These are phyloP conservation scores for Tyto alba DNA, from an alignment of 2,113 vertebrate genomes.

Conservation along the genomic window DNA sequence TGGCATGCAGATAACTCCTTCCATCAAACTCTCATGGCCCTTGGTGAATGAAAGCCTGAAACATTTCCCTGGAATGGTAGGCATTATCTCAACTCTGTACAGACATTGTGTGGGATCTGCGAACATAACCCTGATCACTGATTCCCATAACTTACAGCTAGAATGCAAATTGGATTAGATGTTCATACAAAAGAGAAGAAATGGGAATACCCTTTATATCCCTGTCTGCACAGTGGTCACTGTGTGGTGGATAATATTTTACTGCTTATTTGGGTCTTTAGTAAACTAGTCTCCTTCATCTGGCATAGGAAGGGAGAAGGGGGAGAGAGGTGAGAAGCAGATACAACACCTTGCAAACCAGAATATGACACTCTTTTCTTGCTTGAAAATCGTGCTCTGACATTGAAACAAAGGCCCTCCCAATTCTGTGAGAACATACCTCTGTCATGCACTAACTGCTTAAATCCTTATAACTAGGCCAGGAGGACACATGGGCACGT, in stretches of 20 bases:
- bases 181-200: background rate
- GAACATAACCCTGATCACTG: background rate
- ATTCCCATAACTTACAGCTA: background rate
- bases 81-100: background rate
- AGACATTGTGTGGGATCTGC: background rate
- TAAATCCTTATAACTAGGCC: background rate
- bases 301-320: background rate
- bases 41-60: background rate
- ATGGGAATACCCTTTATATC: background rate
- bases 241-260: background rate
- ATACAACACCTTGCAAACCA: background rate
- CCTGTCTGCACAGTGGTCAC: background rate
- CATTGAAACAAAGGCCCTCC: background rate
- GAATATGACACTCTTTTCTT: background rate
- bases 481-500: background rate
- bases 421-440: background rate
- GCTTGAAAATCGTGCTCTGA: background rate
- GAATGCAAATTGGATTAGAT: background rate
- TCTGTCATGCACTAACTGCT: background rate
- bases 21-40: background rate
- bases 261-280: background rate
- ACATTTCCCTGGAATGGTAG: background rate
- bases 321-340: background rate
- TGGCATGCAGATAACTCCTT: background rate
- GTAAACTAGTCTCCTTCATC: background rate